These are phyloP conservation scores for Poecile atricapillus DNA, from an alignment of 2,113 vertebrate species.

Conservation along the genomic window DNA sequence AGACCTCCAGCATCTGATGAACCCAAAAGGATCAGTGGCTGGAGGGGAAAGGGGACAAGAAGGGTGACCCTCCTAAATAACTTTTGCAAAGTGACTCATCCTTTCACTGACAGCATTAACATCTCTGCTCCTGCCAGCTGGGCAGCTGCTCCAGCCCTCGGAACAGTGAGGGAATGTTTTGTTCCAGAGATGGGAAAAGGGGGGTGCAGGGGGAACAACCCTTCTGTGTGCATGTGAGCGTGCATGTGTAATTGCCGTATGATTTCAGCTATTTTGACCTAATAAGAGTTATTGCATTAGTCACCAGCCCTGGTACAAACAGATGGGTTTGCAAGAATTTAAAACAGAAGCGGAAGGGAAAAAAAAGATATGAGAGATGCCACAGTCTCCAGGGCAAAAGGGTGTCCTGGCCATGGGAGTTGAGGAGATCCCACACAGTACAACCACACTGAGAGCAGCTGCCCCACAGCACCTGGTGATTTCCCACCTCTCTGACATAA, in stretches of 20 bases:
- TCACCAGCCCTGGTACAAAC: slow-evolving; percentile 49
- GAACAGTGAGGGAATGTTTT: slow-evolving; percentile 72
- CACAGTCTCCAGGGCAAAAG: neutral
- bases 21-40: neutral
- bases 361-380: neutral
- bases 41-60: neutral
- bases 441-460: neutral
- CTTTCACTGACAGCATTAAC: slow-evolving; percentile 59
- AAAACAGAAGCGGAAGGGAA: neutral
- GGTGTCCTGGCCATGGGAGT: neutral
- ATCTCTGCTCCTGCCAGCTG: slow-evolving; percentile 65
- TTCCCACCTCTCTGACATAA: neutral
- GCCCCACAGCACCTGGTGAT: neutral
- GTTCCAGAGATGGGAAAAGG: slow-evolving; percentile 56
- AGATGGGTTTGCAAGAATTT: slow-evolving; percentile 31
- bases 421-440: neutral
- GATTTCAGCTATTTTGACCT: slow-evolving; percentile 71
- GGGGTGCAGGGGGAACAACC: neutral
- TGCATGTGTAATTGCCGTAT: slow-evolving; percentile 54
- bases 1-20: slow-evolving; percentile 20
- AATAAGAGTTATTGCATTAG: slow-evolving; percentile 50
- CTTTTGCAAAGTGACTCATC: slow-evolving; percentile 67
- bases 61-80: slow-evolving; percentile 43
- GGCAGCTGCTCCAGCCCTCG: slow-evolving; percentile 69
- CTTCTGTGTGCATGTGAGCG: slow-evolving; percentile 26